Conservation (phyloP, 2,888 invertebrate species). For the Spodoptera picta region DNA sequence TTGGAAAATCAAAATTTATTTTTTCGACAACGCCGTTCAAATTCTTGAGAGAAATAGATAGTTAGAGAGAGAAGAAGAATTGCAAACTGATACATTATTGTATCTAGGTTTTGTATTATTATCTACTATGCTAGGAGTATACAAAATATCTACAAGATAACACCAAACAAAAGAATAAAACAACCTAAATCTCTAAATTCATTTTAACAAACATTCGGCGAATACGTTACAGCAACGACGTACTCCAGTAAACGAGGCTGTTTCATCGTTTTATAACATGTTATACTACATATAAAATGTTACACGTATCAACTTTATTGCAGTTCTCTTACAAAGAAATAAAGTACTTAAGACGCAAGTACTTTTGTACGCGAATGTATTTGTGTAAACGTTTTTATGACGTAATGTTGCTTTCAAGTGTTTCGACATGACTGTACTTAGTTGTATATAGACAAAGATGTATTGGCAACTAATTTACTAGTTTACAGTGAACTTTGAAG, state of each 20-base stretch:
- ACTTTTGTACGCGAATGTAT: conserved; percentile 40
- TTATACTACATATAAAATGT: conserved; percentile 25
- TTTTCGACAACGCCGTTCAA: too few relatives aligned
- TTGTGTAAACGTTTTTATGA: conserved; percentile 40
- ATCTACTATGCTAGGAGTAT: too few relatives aligned
- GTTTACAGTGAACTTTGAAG: too few relatives aligned
- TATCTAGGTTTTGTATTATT: too few relatives aligned
- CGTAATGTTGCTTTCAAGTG: conserved; percentile 21
- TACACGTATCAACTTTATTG: conserved; percentile 47
- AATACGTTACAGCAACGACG: conserved; percentile 18
- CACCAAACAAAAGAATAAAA: conserved; percentile 1
- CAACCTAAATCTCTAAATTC: not conserved
- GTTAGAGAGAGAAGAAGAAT: too few relatives aligned
- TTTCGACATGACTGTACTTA: conserved; percentile 31
- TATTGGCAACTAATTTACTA: too few relatives aligned
- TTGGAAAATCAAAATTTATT: too few relatives aligned
- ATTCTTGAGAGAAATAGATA: too few relatives aligned
- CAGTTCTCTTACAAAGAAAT: conserved; percentile 50
- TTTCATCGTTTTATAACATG: conserved; percentile 38
- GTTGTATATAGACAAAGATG: not conserved
- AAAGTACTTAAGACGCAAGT: conserved; percentile 35
- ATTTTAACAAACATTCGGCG: conserved; percentile 11
- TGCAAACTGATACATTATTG: too few relatives aligned
- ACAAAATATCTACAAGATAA: too few relatives aligned
- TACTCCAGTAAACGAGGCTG: conserved; percentile 33